Conservation (phyloP, 2,797 vertebrate species). For the Uromys caudimaculatus region DNA sequence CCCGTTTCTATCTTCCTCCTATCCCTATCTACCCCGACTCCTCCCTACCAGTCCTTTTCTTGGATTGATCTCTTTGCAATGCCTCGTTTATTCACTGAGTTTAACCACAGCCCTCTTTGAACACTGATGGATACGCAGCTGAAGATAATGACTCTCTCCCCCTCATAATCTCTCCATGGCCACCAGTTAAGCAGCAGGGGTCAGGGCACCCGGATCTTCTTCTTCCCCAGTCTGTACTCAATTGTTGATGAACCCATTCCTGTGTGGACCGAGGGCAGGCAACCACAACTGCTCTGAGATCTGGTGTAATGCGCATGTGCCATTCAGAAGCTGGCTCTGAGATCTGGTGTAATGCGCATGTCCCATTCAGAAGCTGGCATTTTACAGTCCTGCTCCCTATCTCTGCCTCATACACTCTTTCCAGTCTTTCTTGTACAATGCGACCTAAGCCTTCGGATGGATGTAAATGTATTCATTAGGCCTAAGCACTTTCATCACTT, state of each 20-base stretch:
- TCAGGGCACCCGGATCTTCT: not conserved
- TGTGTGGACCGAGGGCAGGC: not conserved
- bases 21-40: not conserved
- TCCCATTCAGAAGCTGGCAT: not conserved
- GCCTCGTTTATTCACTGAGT: not conserved
- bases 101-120: not conserved
- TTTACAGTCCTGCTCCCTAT: not conserved
- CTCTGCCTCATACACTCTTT: too few relatives aligned
- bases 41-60: not conserved
- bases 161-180: not conserved
- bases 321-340: too few relatives aligned
- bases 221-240: not conserved
- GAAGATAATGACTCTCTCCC: not conserved
- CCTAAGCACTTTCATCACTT: not conserved
- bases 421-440: not conserved
- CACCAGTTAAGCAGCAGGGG: not conserved
- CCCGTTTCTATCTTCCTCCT: not conserved
- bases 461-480: not conserved
- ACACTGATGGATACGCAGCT: not conserved
- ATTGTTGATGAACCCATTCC: not conserved
- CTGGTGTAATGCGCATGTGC: too few relatives aligned
- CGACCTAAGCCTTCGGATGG: not conserved
- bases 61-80: not conserved
- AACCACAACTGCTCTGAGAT: not conserved
- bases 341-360: rapidly evolving